phyloP scores from a whole-genome alignment of 2,888 invertebrate genomes.

The Eulithis testata region DNA sequence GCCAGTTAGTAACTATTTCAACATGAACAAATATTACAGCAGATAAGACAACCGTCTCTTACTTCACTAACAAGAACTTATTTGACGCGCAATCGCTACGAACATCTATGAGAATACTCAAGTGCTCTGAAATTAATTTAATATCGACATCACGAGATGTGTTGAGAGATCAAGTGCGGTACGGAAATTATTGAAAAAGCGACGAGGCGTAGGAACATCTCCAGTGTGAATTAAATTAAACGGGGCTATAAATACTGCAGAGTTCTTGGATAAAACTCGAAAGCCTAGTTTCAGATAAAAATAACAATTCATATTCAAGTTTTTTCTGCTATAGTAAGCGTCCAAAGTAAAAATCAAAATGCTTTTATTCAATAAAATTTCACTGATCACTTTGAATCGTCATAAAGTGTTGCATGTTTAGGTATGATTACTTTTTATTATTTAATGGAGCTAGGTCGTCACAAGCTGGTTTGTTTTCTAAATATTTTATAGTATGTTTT shows the following conservation, averaged over 20 bases:
- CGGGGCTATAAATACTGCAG: not conserved
- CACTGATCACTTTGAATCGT: too few relatives aligned
- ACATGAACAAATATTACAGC: not conserved
- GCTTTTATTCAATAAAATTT: too few relatives aligned
- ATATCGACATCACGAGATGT: slow-evolving; percentile 3
- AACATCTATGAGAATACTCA: slow-evolving; percentile 6
- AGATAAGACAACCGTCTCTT: not conserved
- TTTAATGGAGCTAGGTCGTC: too few relatives aligned
- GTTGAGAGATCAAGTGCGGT: slow-evolving; percentile 18
- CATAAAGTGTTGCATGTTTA: too few relatives aligned
- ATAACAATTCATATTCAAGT: not conserved
- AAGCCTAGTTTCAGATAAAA: too few relatives aligned
- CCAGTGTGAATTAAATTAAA: slow-evolving; percentile 15
- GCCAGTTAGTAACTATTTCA: too few relatives aligned
- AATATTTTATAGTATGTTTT: too few relatives aligned
- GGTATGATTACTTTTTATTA: too few relatives aligned
- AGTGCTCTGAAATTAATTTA: slow-evolving; percentile 15
- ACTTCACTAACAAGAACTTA: not conserved
- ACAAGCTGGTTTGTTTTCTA: too few relatives aligned
- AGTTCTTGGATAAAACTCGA: too few relatives aligned
- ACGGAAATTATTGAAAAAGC: slow-evolving; percentile 14
- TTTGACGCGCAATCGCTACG: slow-evolving; percentile 3
- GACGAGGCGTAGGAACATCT: not conserved
- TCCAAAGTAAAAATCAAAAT: too few relatives aligned
- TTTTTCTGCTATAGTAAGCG: too few relatives aligned